A percentile compares a stretch with the other conserved stretches of the same genome.
phyloP scores from a whole-genome alignment of 2,113 vertebrate species.

The Erpornis zantholeuca region DNA sequence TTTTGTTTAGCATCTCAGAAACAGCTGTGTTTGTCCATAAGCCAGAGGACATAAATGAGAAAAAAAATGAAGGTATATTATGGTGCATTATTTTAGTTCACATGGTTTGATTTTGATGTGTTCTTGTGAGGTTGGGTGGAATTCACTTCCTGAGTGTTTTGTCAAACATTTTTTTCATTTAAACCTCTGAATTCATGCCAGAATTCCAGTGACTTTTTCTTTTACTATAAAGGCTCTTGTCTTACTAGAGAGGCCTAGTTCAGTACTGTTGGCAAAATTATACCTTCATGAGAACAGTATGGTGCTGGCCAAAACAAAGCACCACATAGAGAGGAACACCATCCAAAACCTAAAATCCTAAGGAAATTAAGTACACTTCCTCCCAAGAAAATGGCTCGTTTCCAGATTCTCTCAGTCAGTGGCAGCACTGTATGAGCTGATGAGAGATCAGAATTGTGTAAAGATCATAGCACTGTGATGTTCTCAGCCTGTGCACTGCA shows the following conservation, averaged over 20 bases:
- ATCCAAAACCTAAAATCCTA: background rate
- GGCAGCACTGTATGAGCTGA: background rate
- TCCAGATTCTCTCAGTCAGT: background rate
- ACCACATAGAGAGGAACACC: background rate
- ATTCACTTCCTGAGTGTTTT: background rate
- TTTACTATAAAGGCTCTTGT: background rate
- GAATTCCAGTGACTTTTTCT: background rate
- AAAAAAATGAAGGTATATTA: background rate
- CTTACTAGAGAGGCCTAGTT: background rate
- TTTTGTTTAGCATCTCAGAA: conserved; percentile 21
- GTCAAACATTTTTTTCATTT: background rate
- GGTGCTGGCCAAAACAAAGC: background rate
- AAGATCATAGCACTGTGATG: background rate
- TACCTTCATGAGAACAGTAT: background rate
- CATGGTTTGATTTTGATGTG: background rate
- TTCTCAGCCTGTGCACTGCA: background rate
- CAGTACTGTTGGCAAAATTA: background rate
- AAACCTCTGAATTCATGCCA: background rate
- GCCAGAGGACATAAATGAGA: background rate
- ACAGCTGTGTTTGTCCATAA: conserved; percentile 24
- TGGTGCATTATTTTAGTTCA: background rate
- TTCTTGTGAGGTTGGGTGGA: background rate
- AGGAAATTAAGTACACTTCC: background rate
- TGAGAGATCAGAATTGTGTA: background rate
- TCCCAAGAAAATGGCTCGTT: background rate